A percentile compares a stretch with the other conserved stretches of the same genome.
phyloP scores from a whole-genome alignment of 2,888 invertebrate species.

The Acrobasis consociella region DNA sequence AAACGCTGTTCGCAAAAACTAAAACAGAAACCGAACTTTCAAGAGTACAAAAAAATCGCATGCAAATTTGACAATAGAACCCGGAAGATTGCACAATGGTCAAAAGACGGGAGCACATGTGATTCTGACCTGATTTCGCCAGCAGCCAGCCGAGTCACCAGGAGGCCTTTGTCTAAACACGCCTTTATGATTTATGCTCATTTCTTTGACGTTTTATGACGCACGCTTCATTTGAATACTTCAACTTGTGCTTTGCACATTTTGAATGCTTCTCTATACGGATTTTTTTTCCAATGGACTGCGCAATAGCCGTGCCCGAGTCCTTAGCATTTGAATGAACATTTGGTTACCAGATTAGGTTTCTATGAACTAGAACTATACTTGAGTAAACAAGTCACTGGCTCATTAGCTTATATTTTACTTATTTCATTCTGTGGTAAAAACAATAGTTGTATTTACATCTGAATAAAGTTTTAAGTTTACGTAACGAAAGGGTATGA shows the following conservation, averaged over 20 bases:
- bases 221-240: constrained; percentile 77
- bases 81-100: constrained; percentile 78
- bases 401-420: constrained; percentile 58
- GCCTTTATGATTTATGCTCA: constrained; percentile 78
- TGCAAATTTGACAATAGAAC: constrained; percentile 60
- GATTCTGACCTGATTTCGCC: constrained; percentile 78
- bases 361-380: constrained; percentile 63
- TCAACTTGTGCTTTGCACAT: constrained; percentile 77
- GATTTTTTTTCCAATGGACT: constrained; percentile 67
- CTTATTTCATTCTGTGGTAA: constrained; percentile 41
- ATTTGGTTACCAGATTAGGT: constrained; percentile 81
- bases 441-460: constrained; percentile 45
- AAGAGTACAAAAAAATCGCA: constrained; percentile 69
- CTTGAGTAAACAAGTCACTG: constrained; percentile 65
- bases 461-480: constrained; percentile 45
- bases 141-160: constrained; percentile 57
- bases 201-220: constrained; percentile 77
- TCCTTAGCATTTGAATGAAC: constrained; percentile 77
- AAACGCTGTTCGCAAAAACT: constrained; percentile 39
- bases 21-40: constrained; percentile 42
- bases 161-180: constrained; percentile 63
- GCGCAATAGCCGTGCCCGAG: constrained; percentile 51
- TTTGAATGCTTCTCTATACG: constrained; percentile 62
- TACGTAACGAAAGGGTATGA: constrained; percentile 55
- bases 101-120: constrained; percentile 72